Evolutionary conservation across 2,797 vertebrate species (phyloP).

Genomic region (Sparidentex hasta): DNA sequence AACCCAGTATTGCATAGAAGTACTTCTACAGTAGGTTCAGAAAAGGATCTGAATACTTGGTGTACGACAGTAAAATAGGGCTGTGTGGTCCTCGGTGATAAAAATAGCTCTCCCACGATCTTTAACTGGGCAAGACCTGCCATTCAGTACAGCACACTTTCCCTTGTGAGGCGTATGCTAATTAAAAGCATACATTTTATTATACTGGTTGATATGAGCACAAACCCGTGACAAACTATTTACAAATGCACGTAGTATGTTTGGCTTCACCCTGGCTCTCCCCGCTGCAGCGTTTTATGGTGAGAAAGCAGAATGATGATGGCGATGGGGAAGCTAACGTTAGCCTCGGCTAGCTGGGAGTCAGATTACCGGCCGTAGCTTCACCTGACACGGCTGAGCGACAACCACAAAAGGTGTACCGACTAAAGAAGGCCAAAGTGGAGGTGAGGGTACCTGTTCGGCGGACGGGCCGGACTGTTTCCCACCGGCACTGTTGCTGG

Average conservation of each 20-base stretch:
- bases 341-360: constrained; percentile 52
- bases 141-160: fast-evolving
- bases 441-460: constrained; percentile 81
- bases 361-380: not conserved
- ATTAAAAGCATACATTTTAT: fast-evolving
- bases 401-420: fast-evolving
- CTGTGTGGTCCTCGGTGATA: constrained; percentile 24
- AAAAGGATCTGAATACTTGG: not conserved
- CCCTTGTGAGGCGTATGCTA: fast-evolving
- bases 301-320: constrained; percentile 37
- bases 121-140: not conserved
- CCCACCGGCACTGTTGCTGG: constrained; percentile 69
- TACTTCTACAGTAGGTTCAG: not conserved
- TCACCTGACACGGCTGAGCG: fast-evolving
- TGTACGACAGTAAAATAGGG: not conserved
- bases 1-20: not conserved
- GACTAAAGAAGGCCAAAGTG: not conserved
- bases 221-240: fast-evolving
- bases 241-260: fast-evolving
- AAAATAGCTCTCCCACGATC: constrained; percentile 53
- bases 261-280: not conserved
- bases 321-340: constrained; percentile 62
- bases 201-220: fast-evolving
- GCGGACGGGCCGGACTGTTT: constrained; percentile 85
- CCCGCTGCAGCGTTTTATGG: not conserved